Evolutionary conservation across 2,797 vertebrate species (phyloP), one percentile per base, ranked within the genome.

Genomic region (Balearica regulorum): DNA sequence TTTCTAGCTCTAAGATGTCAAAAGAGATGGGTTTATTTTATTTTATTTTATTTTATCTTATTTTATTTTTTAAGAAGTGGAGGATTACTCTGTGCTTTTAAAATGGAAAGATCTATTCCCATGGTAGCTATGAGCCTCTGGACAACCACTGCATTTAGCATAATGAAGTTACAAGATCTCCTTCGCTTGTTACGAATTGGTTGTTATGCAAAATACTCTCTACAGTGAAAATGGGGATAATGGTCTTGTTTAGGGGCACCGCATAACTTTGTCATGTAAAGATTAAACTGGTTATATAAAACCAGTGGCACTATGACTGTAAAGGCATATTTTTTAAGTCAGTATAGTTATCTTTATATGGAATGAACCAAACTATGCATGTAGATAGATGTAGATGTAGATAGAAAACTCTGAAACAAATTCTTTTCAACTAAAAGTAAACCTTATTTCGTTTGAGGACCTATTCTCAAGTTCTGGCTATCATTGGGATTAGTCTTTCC

Each of bases 391-490:
- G 5, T 6, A 70, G 29, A 29, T 28, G 37, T 35, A 46, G 11
- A 73, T 1, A 57, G 6, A 93, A 89, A 93, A 28, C 8, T 31
- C 25, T 68, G 48, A n/a, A 71, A 39, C 17, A 26, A 6, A 31
- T 29, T 82, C 8, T 76, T 89, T 79, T 69, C 22, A 51, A 53
- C 7, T 24, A 83, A 83, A 87, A 49, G 5, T 31, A 62, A 80
- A 10, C 2, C 0, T 0, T 11, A 11, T 37, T 53, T 85, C 43
- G 4, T 70, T 44, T 29, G 11, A 66, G 7, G 6, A 54, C 9
- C 9, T 85, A 1, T 55, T 73, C 13, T 83, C 28, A 28, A 44
- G 5, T 60, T 81, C 35, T 62, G 5, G 5, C 16, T 80, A 0
- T 37, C 22, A 35, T 77, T 60, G 19, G 28, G 16, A 44, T 72